Conservation (phyloP, 1,140 invertebrate species). For the Tetramorium simillimum region DNA sequence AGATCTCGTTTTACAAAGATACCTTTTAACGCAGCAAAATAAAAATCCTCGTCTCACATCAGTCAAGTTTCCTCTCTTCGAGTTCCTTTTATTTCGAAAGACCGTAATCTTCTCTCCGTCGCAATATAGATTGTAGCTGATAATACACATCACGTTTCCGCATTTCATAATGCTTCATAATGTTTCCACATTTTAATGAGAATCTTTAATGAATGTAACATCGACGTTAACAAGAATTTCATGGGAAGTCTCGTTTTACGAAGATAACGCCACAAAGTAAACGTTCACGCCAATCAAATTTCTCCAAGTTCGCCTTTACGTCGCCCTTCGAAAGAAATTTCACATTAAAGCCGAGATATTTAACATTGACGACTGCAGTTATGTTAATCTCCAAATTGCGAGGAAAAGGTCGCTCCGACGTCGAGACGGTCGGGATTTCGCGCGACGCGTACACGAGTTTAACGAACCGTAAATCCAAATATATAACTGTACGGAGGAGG, state of each 20-base stretch:
- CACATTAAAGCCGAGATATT: background rate
- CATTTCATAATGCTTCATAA: background rate
- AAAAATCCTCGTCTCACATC: background rate
- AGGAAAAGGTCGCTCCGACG: background rate
- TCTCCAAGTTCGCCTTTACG: too few relatives aligned
- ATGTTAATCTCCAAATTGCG: background rate
- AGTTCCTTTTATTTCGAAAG: background rate
- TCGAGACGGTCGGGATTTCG: background rate
- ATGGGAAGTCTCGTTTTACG: background rate
- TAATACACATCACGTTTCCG: background rate
- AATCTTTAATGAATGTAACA: background rate
- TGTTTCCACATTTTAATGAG: background rate
- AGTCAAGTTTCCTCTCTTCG: background rate
- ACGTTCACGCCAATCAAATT: background rate
- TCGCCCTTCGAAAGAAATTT: background rate
- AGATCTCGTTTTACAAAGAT: background rate
- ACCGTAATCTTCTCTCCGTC: background rate
- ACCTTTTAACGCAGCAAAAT: background rate
- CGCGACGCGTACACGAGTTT: background rate
- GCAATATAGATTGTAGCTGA: background rate
- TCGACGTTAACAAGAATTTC: background rate
- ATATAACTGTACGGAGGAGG: background rate
- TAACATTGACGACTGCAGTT: background rate
- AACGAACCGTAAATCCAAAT: slow-evolving; percentile 10
- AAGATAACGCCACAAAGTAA: background rate